Evolutionary conservation across 2,888 invertebrate genomes (phyloP), one percentile per base, ranked within the genome.

Genomic region (Tipula unca): DNA sequence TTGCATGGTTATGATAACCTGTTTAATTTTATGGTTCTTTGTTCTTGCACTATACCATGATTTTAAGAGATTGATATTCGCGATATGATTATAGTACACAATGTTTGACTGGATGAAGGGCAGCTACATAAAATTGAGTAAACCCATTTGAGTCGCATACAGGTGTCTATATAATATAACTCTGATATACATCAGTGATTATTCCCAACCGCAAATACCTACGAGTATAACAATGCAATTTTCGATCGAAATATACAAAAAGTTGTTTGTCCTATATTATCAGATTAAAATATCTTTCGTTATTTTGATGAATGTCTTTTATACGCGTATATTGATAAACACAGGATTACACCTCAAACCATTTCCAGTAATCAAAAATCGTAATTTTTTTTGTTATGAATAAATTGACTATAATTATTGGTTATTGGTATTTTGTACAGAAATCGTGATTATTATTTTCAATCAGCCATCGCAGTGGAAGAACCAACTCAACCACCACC

Each of bases 351-450:
- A 69, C 69, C 69, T 69, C 69, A 69, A 69, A 69, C 69, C 69
- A 69, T 69, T 25, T 69, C 69, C 69, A 69, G 69, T 69, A 69
- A 69, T 69, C 69, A 25, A 69, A 69, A 69, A 69, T 54, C 48
- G 17, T 17, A 25, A 69, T 69, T 69, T 69, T 32, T 32, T 32
- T 32, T 32, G 6, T 6, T 32, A 32, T 32, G 17, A 48, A 69
- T 69, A 69, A 69, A 69, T 69, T 69, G 69, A 25, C 69, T 69
- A 69, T 69, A 69, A 69, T 69, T 69, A 69, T 69, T 69, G 69
- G 69, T 25, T 69, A 69, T 69, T 69, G 69, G 25, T 69, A n/a
- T 20, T 25, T 69, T 69, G 25, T 69, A 69, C 25, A 25, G 10
- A 69, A 69, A 69, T 69, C 69, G 69, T 69, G 69, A 69, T 69